Base-by-base conservation (phyloP, 2,797 vertebrate genomes). In the Peromyscus nudipes region DNA sequence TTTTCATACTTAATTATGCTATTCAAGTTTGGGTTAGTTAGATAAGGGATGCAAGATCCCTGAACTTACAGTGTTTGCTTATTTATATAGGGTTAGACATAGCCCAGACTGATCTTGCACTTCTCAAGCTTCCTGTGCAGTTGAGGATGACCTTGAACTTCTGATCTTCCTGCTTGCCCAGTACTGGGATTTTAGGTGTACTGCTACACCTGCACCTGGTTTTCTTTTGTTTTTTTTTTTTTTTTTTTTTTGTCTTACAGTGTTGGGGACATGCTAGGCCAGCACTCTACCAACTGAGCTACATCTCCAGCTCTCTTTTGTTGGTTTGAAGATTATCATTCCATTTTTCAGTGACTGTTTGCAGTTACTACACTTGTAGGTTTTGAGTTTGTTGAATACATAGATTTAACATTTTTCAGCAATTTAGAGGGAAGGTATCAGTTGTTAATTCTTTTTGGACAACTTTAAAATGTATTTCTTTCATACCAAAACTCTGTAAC, bases 391-490 rank as follows among this genome's bases (percentile, higher is more conserved):
- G 29, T 85, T 96, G 64, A 27, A 55, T 93, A 79, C 62, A 2
- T 64, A 87, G 55, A 76, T 94, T 84, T 84, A 77, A 65, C 91
- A 40, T 96, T 95, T 85, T 96, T 82, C 17, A 91, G 65, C 40
- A 94, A 27, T 57, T 92, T 86, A 84, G 55, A n/a, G 37, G 52
- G 37, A 88, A 14, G 19, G 19, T 79, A 75, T 52, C 8, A 76
- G 31, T 73, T 82, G 60, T 87, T 95, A 71, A 82, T 91, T 92
- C 31, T 84, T 65, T 65, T 89, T 77, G 57, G 31, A 19, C 91
- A 46, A 40, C 27, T 92, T 94, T 88, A 71, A 75, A 92, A 93
- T 80, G 31, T 49, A 57, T 34, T 89, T 96, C n/a, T 97, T 95
- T 96, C 11, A 93, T 43, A n/a, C 23, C 69, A 85, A 89, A 91